A percentile compares a stretch with the other conserved stretches of the same genome.
phyloP scores from a whole-genome alignment of 2,797 vertebrate species.

The Chloroceryle amazona region DNA sequence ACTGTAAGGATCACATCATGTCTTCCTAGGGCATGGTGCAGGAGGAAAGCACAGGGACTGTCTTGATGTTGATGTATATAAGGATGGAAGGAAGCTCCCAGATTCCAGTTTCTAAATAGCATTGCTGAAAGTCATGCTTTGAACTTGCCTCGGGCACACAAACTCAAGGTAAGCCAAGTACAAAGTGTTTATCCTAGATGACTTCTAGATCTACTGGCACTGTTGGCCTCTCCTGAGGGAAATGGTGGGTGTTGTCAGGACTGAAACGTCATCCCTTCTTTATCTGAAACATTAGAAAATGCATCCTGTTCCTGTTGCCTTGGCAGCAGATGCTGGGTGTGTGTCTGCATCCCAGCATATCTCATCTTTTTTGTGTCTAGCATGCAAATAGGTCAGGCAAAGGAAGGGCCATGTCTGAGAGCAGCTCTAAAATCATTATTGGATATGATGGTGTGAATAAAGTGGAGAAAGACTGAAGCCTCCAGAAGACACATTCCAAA shows the following conservation, averaged over 20 bases:
- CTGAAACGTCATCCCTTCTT: neutral
- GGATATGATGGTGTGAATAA: neutral
- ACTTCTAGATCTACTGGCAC: neutral
- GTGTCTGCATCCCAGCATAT: neutral
- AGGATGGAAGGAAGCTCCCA: neutral
- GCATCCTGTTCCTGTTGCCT: slow-evolving; percentile 41
- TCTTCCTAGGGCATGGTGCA: neutral
- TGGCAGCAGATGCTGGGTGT: slow-evolving; percentile 33
- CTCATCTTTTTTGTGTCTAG: neutral
- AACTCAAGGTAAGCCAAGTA: neutral
- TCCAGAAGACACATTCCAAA: neutral
- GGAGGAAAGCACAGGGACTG: fast-evolving
- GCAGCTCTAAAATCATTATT: neutral
- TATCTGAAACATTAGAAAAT: slow-evolving; percentile 27
- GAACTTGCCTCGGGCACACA: neutral
- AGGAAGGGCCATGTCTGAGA: neutral
- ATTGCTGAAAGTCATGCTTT: neutral
- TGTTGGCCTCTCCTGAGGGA: neutral
- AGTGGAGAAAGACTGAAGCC: neutral
- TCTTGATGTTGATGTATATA: neutral
- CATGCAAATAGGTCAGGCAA: neutral
- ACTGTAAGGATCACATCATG: neutral
- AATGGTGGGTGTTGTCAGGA: neutral
- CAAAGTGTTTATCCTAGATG: neutral
- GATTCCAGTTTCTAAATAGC: neutral